phyloP scores from a whole-genome alignment of 2,888 invertebrate genomes.

The Pseudococcus jackbeardsleyi region DNA sequence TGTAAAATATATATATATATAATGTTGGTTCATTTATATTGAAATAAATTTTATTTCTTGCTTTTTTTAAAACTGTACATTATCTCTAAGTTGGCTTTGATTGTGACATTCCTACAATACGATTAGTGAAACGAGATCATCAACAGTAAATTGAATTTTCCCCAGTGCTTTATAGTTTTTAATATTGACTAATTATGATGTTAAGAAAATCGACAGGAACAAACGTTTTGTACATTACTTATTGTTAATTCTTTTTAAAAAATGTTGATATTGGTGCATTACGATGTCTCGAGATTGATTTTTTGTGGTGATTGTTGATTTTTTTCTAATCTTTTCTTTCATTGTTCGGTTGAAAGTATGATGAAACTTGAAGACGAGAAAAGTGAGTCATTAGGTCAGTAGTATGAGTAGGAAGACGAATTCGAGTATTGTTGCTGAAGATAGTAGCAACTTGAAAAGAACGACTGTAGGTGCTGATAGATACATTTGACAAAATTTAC shows the following conservation, averaged over 20 bases:
- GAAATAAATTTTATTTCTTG: slow-evolving; percentile 54
- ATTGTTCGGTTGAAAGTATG: too few relatives aligned
- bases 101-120: neutral
- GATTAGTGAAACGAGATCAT: neutral
- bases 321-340: too few relatives aligned
- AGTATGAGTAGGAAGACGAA: too few relatives aligned
- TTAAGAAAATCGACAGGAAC: slow-evolving; percentile 7
- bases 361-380: too few relatives aligned
- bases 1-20: slow-evolving; percentile 27
- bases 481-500: too few relatives aligned
- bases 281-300: neutral
- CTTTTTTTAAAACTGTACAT: slow-evolving; percentile 37
- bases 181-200: neutral
- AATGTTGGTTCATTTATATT: slow-evolving; percentile 39
- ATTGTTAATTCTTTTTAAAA: neutral
- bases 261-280: neutral
- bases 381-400: too few relatives aligned
- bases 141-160: slow-evolving; percentile 23
- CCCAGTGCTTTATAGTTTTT: neutral
- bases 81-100: neutral
- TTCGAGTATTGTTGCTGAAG: too few relatives aligned
- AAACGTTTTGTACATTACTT: neutral
- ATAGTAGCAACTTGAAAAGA: too few relatives aligned
- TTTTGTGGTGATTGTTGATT: neutral
- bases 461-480: too few relatives aligned